Evolutionary conservation across 2,113 vertebrate species (phyloP).

Genomic region (Argyrosomus japonicus): DNA sequence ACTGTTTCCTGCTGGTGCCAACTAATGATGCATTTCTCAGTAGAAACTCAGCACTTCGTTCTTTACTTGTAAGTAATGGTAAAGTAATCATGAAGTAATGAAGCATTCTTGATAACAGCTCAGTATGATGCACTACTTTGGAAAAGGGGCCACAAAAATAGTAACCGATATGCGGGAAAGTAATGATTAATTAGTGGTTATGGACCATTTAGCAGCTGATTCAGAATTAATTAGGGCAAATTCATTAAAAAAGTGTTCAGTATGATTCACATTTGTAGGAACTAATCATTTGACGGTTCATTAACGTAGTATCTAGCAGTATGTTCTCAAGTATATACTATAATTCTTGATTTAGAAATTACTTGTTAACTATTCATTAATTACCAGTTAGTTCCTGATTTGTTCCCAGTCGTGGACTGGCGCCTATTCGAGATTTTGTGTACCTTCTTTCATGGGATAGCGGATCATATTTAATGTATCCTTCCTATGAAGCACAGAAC

Average conservation of each 20-base stretch:
- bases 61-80: constrained; percentile 9
- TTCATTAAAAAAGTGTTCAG: constrained; percentile 20
- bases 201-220: constrained; percentile 38
- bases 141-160: constrained; percentile 6
- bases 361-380: background rate
- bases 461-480: constrained; percentile 26
- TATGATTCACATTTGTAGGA: constrained; percentile 23
- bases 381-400: constrained; percentile 2
- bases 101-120: constrained; percentile 2
- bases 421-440: background rate
- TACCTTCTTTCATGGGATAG: background rate
- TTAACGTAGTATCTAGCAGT: background rate
- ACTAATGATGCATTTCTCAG: background rate
- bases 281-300: constrained; percentile 24
- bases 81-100: constrained; percentile 10
- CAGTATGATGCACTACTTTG: background rate
- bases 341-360: background rate
- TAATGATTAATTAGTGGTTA: background rate
- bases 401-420: background rate
- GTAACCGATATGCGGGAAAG: background rate
- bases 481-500: background rate
- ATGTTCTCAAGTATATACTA: background rate
- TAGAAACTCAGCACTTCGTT: background rate
- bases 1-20: background rate
- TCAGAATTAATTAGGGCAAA: constrained; percentile 21